A percentile compares a stretch with the other conserved stretches of the same genome.
Conservation (phyloP, 2,888 invertebrate species). For the Lamellibrachia columna region DNA sequence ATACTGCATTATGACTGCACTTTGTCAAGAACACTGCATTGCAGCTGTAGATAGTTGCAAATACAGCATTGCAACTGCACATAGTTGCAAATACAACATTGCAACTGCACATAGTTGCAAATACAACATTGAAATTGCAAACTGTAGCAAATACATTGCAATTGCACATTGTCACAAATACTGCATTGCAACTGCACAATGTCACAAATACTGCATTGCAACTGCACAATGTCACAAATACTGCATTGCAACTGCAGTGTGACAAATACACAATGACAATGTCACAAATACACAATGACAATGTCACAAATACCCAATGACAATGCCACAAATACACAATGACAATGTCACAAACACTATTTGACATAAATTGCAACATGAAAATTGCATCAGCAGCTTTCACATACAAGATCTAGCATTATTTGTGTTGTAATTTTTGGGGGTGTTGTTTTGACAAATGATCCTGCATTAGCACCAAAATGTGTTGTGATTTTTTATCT, state of each 20-base stretch:
- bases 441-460: not conserved
- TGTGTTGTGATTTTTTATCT: not conserved
- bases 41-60: not conserved
- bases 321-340: not conserved
- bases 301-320: not conserved
- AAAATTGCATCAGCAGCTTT: not conserved
- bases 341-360: not conserved
- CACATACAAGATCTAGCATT: not conserved
- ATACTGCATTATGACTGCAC: too few species aligned
- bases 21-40: not conserved
- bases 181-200: not conserved
- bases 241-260: not conserved
- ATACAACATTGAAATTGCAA: too few species aligned
- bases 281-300: not conserved
- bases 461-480: not conserved
- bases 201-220: not conserved
- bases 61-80: not conserved
- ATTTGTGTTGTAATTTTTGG: not conserved
- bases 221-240: not conserved
- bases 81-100: not conserved
- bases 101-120: not conserved
- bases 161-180: too few species aligned
- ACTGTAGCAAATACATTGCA: not conserved
- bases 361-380: not conserved
- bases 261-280: not conserved